These are phyloP conservation scores for Callyntrura sp. DNA, from an alignment of 2,888 invertebrate genomes.

Conservation along the genomic window DNA sequence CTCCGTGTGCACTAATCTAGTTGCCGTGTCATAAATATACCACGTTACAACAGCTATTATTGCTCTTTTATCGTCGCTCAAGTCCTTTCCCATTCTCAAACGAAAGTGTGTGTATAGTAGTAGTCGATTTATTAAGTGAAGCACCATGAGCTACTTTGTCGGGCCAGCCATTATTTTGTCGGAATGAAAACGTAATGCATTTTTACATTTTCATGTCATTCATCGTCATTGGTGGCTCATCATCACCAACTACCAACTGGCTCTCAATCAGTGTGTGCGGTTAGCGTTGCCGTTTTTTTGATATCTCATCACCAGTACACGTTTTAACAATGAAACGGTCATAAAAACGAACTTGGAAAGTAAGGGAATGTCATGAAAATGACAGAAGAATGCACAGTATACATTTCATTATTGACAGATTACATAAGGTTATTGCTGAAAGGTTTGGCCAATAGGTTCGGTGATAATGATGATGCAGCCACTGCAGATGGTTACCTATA, in stretches of 20 bases:
- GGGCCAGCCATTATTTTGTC: conserved; percentile 60
- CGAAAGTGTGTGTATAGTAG: conserved; percentile 29
- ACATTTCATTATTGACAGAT: conserved; percentile 74
- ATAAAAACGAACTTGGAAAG: conserved; percentile 74
- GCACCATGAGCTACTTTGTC: conserved; percentile 56
- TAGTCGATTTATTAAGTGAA: neutral
- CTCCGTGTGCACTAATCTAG: conserved; percentile 11
- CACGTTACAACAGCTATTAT: neutral
- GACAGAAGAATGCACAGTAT: conserved; percentile 74
- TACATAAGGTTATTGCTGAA: conserved; percentile 67
- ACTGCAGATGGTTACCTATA: conserved; percentile 13
- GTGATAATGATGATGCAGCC: conserved; percentile 24
- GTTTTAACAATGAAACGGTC: conserved; percentile 76
- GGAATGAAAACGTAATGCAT: conserved; percentile 58
- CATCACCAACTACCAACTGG: neutral
- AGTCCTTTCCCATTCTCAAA: conserved; percentile 45
- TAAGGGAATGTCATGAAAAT: conserved; percentile 67
- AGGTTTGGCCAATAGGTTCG: conserved; percentile 47
- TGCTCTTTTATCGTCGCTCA: neutral
- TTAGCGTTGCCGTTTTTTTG: conserved; percentile 43
- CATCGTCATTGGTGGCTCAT: conserved; percentile 4
- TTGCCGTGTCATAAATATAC: conserved; percentile 9
- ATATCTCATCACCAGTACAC: conserved; percentile 63
- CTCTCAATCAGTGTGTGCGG: conserved; percentile 15
- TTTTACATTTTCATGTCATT: conserved; percentile 30